Percentiles rank a stretch among this genome's conserved stretches.
Conservation (phyloP, 2,797 vertebrate species). For the Ficedula albicollis region DNA sequence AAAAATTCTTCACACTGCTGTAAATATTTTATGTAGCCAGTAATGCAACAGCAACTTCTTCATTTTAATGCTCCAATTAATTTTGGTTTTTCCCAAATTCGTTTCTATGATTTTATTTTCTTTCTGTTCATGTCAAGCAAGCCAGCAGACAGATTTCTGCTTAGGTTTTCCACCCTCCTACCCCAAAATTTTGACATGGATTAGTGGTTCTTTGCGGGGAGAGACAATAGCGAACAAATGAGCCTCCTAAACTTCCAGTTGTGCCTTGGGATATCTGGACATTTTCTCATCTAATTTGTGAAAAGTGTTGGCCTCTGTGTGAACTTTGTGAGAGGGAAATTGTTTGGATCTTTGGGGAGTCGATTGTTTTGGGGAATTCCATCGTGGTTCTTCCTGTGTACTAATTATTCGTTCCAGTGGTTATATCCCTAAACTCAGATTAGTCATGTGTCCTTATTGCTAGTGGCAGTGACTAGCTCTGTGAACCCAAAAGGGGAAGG, state of each 20-base stretch:
- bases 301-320: background rate
- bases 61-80: background rate
- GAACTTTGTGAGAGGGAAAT: background rate
- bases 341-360: background rate
- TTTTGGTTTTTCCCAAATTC: background rate
- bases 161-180: background rate
- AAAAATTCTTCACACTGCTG: background rate
- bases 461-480: background rate
- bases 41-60: background rate
- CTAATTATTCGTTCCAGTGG: background rate
- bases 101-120: background rate
- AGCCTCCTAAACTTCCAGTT: background rate
- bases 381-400: background rate
- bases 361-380: background rate
- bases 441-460: background rate
- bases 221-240: fast-evolving
- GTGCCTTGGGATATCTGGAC: background rate
- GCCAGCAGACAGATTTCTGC: background rate
- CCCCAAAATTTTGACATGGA: background rate
- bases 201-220: background rate
- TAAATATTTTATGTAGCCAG: background rate
- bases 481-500: background rate
- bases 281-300: background rate
- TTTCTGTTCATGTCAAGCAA: background rate
- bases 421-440: background rate